These are phyloP conservation scores for Baronia brevicornis DNA, from an alignment of 2,888 invertebrate genomes.

Conservation along the genomic window DNA sequence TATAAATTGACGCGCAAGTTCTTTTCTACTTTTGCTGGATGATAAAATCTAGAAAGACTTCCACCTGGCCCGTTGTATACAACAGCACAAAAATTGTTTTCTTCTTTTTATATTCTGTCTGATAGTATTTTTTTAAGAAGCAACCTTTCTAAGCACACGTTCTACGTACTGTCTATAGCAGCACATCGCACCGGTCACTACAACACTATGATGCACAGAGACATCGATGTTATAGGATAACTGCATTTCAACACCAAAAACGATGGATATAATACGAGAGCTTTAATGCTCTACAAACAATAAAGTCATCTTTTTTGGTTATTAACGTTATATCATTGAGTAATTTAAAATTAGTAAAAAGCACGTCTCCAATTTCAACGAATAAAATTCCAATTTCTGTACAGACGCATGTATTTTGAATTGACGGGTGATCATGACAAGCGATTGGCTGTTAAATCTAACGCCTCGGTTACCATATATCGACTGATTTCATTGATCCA, in stretches of 20 bases:
- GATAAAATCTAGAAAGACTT: conserved; percentile 4
- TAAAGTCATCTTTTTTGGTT: conserved; percentile 9
- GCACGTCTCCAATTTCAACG: conserved; percentile 36
- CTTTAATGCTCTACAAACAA: neutral
- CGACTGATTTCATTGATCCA: conserved; percentile 47
- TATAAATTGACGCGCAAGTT: too few species aligned
- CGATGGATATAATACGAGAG: conserved; percentile 29
- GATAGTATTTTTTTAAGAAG: conserved; percentile 26
- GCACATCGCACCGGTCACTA: conserved; percentile 51
- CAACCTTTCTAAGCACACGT: conserved; percentile 52
- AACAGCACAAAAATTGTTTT: conserved; percentile 49
- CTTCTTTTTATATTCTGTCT: conserved; percentile 33
- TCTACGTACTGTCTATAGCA: conserved; percentile 43
- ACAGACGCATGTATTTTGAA: conserved; percentile 65
- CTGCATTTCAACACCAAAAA: conserved; percentile 32
- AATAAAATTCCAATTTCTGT: conserved; percentile 65
- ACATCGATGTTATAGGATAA: conserved; percentile 40
- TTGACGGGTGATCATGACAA: conserved; percentile 42
- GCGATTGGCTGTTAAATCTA: conserved; percentile 60
- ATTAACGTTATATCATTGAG: conserved; percentile 11
- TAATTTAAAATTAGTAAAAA: conserved; percentile 33
- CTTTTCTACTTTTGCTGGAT: conserved; percentile 14
- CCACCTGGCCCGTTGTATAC: conserved; percentile 40
- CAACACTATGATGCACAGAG: conserved; percentile 38
- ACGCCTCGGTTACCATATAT: conserved; percentile 59